phyloP scores from a whole-genome alignment of 2,797 vertebrate genomes.

The Macroramphosus scolopax region DNA sequence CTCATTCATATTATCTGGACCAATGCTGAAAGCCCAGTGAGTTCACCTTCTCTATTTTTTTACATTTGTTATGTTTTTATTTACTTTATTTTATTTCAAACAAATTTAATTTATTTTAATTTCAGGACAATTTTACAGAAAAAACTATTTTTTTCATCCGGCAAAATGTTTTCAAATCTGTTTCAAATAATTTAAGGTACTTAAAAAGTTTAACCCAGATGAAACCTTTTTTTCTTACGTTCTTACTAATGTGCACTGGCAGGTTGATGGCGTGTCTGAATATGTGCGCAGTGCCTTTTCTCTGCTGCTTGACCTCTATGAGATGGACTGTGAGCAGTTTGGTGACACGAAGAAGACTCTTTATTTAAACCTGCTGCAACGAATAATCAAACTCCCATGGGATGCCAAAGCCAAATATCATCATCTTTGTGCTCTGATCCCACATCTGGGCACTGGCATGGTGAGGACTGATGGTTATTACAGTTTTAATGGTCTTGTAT shows the following conservation, averaged over 20 bases:
- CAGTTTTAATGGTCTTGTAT: background rate
- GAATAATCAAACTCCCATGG: constrained; percentile 79
- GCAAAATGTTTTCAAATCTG: too few species aligned
- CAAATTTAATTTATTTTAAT: background rate
- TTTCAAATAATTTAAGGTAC: too few species aligned
- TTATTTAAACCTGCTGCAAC: constrained; percentile 73
- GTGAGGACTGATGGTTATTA: constrained; percentile 61
- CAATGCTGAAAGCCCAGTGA: constrained; percentile 86
- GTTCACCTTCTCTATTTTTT: constrained; percentile 16
- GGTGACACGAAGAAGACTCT: constrained; percentile 69
- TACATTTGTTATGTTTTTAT: background rate
- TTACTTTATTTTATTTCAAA: background rate
- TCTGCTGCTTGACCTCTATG: constrained; percentile 82
- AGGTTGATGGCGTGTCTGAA: constrained; percentile 86
- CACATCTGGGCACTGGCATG: constrained; percentile 79
- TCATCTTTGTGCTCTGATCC: constrained; percentile 81
- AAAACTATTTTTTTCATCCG: too few species aligned
- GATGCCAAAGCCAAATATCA: constrained; percentile 85
- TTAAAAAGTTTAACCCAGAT: too few species aligned
- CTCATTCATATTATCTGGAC: constrained; percentile 83
- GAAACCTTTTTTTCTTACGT: background rate
- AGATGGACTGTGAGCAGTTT: constrained; percentile 79
- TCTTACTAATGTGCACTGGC: background rate
- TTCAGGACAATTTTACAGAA: too few species aligned
- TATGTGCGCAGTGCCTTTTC: constrained; percentile 77